Conservation (phyloP, 2,888 invertebrate species). For the Leptarthrus brevirostris region DNA sequence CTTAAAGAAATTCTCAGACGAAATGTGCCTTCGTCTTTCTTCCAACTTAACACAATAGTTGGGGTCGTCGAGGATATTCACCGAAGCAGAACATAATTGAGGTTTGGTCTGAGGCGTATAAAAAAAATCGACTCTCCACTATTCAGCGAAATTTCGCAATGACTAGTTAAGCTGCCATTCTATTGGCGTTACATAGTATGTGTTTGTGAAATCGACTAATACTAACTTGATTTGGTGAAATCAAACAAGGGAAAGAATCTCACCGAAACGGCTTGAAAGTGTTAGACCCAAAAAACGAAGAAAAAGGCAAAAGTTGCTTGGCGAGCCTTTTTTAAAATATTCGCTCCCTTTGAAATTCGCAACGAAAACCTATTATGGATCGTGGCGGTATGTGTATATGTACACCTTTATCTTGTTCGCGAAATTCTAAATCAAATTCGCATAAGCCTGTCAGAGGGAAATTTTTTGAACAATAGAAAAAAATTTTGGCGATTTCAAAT, state of each 20-base stretch:
- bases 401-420: neutral
- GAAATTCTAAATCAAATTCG: neutral
- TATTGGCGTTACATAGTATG: neutral
- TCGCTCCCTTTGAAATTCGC: slow-evolving; percentile 11
- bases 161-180: neutral
- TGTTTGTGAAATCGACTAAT: neutral
- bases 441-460: neutral
- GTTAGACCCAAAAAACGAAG: slow-evolving; percentile 4
- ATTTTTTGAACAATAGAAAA: neutral
- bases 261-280: neutral
- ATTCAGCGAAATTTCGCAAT: slow-evolving; percentile 28
- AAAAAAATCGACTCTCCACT: neutral
- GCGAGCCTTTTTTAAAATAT: neutral
- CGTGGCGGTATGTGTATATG: neutral
- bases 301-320: neutral
- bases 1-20: slow-evolving; percentile 1
- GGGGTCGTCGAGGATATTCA: slow-evolving; percentile 27
- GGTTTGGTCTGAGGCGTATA: slow-evolving; percentile 2
- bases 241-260: slow-evolving; percentile 16
- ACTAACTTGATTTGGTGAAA: slow-evolving; percentile 1
- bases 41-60: neutral
- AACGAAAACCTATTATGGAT: neutral
- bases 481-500: neutral
- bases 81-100: slow-evolving; percentile 43
- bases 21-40: slow-evolving; percentile 7